These are phyloP conservation scores for Pangasius sanitwongsei DNA, from an alignment of 2,797 vertebrate genomes.

Conservation along the genomic window DNA sequence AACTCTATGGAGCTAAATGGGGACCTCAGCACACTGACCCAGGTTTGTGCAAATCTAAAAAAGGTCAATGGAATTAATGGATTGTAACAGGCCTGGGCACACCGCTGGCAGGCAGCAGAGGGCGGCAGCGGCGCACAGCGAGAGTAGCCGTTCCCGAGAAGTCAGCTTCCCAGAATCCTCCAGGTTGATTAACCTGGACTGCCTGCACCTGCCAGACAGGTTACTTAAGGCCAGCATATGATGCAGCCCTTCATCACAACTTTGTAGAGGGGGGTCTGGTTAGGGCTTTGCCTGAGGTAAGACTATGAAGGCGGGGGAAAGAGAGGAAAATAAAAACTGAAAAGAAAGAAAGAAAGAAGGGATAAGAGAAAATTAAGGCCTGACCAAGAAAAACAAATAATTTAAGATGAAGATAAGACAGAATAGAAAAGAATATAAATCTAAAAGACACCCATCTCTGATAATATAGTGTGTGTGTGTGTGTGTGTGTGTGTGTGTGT, in stretches of 20 bases:
- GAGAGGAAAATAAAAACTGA: not conserved
- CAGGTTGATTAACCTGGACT: not conserved
- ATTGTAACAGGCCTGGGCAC: not conserved
- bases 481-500: too few species aligned
- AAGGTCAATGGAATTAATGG: not conserved
- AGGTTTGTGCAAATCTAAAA: not conserved
- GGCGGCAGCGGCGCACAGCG: not conserved
- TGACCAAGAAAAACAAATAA: too few species aligned
- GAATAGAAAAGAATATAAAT: not conserved
- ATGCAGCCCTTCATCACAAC: not conserved
- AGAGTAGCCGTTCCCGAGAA: not conserved
- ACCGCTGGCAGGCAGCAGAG: not conserved
- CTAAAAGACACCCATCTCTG: not conserved
- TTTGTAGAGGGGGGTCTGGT: not conserved
- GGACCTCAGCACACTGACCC: not conserved
- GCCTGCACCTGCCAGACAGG: not conserved
- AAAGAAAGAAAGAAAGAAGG: not conserved
- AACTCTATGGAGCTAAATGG: not conserved
- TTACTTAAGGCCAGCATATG: not conserved
- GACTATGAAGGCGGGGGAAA: not conserved
- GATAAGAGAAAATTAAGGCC: not conserved
- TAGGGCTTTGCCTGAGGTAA: not conserved
- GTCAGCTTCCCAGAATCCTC: not conserved
- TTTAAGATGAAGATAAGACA: not conserved
- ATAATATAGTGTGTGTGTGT: too few species aligned